These are phyloP conservation scores for Prosopocoilus inquinatus DNA, from an alignment of 2,888 invertebrate species.

Conservation along the genomic window DNA sequence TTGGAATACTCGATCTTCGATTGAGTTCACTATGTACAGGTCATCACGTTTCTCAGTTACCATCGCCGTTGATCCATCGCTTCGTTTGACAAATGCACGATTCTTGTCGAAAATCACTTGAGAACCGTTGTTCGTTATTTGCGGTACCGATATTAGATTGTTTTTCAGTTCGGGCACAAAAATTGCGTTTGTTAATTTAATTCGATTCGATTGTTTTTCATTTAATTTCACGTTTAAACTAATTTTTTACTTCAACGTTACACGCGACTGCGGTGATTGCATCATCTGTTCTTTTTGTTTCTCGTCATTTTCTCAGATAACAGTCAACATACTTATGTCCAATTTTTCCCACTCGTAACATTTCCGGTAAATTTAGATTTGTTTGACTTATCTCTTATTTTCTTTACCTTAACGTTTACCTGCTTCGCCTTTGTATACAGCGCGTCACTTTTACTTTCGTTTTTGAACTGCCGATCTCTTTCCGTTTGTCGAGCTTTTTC, in stretches of 20 bases:
- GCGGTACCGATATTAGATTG: constrained; percentile 29
- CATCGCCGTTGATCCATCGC: constrained; percentile 16
- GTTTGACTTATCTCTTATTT: background rate
- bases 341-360: constrained; percentile 18
- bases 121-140: constrained; percentile 25
- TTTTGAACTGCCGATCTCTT: no score
- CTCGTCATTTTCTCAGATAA: background rate
- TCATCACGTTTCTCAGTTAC: constrained; percentile 7
- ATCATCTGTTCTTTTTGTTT: background rate
- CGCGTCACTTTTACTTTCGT: no score
- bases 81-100: constrained; percentile 20
- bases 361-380: constrained; percentile 17
- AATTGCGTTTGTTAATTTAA: no score
- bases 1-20: constrained; percentile 6
- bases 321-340: constrained; percentile 14
- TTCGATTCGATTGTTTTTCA: no score
- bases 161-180: constrained; percentile 15
- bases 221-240: no score
- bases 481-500: background rate
- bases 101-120: constrained; percentile 24
- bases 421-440: no score
- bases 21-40: constrained; percentile 7
- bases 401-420: no score
- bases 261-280: no score
- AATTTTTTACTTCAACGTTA: no score